Percentiles rank a stretch among this genome's conserved stretches.
Conservation (phyloP, 2,888 invertebrate genomes). For the Orthosia gracilis region DNA sequence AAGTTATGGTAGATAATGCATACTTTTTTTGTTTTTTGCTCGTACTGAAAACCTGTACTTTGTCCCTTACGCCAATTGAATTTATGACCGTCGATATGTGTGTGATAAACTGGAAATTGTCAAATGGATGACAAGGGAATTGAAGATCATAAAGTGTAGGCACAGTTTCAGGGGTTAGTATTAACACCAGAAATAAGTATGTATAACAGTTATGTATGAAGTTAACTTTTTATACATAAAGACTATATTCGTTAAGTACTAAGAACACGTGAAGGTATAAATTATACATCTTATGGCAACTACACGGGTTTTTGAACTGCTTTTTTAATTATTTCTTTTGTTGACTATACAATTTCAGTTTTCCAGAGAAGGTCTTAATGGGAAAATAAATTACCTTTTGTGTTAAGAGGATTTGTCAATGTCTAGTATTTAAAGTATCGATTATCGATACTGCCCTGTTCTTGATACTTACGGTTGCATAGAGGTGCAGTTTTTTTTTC, state of each 20-base stretch:
- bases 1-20: no score
- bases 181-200: neutral
- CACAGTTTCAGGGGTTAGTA: neutral
- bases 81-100: no score
- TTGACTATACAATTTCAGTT: neutral
- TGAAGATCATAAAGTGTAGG: neutral
- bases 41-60: no score
- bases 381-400: constrained; percentile 4
- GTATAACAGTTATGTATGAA: neutral
- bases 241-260: no score
- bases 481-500: neutral
- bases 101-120: constrained; percentile 39
- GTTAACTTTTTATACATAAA: neutral
- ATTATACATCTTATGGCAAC: no score
- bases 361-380: neutral
- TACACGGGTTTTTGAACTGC: no score
- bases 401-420: constrained; percentile 1
- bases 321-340: neutral
- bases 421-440: constrained; percentile 16
- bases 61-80: no score
- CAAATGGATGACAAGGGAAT: constrained; percentile 17
- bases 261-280: no score
- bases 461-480: constrained; percentile 2
- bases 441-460: constrained; percentile 21
- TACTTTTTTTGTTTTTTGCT: no score